Conservation (phyloP, 2,888 invertebrate species). For the Melieria omissa region DNA sequence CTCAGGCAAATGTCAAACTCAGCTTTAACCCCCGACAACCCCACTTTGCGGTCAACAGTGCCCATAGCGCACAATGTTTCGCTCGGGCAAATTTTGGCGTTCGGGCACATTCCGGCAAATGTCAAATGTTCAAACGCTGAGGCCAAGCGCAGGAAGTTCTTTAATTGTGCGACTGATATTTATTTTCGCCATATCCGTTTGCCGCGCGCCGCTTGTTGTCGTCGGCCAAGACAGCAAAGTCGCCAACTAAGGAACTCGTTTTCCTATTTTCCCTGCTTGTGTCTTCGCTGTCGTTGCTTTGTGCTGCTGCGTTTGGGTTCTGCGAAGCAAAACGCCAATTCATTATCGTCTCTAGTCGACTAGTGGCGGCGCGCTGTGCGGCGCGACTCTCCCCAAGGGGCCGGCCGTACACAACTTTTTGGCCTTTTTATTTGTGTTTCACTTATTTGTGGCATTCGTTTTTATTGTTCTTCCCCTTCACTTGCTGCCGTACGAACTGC, state of each 20-base stretch:
- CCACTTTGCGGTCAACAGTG: no score
- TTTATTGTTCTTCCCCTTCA: background rate
- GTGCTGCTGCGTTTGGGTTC: background rate
- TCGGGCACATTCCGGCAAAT: no score
- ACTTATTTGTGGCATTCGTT: slow-evolving; percentile 25
- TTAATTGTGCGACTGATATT: slow-evolving; percentile 35
- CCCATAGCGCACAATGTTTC: no score
- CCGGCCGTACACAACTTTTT: slow-evolving; percentile 23
- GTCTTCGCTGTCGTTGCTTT: background rate
- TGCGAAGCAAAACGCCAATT: slow-evolving; percentile 34
- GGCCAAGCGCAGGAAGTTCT: slow-evolving; percentile 9
- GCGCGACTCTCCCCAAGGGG: slow-evolving; percentile 17
- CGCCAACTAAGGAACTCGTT: background rate
- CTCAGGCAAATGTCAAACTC: no score
- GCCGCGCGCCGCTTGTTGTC: background rate
- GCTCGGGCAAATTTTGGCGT: no score
- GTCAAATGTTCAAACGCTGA: no score
- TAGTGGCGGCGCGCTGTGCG: background rate
- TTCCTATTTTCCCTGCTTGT: background rate
- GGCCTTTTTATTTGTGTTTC: slow-evolving; percentile 35
- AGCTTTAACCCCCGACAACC: no score
- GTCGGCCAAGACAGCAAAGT: background rate
- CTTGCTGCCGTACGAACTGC: background rate
- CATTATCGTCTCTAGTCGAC: slow-evolving; percentile 13
- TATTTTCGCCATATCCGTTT: slow-evolving; percentile 18